Conservation (phyloP, 1,140 invertebrate species). For the Apis florea region DNA sequence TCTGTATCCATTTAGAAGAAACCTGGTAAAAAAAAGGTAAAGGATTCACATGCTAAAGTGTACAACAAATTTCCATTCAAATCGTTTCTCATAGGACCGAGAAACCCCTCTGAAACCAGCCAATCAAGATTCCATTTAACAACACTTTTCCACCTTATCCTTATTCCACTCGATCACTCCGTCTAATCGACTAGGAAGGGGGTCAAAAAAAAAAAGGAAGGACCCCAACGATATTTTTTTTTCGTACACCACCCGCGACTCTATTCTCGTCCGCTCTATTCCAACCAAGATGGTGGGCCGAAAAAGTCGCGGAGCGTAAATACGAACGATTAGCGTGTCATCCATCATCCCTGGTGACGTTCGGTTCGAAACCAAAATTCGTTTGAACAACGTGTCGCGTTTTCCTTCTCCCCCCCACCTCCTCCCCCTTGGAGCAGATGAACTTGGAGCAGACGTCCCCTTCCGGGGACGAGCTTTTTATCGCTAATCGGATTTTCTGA, state of each 20-base stretch:
- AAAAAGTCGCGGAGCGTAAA: slow-evolving; percentile 66
- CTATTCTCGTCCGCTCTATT: slow-evolving; percentile 31
- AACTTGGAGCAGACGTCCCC: slow-evolving; percentile 18
- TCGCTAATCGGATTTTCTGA: slow-evolving; percentile 60
- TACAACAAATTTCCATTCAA: too few relatives aligned
- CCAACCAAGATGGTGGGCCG: slow-evolving; percentile 23
- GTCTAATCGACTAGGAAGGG: neutral
- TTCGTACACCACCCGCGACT: neutral
- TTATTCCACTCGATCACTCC: neutral
- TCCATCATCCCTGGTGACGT: slow-evolving; percentile 70
- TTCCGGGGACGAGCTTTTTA: slow-evolving; percentile 61
- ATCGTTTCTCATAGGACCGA: too few relatives aligned
- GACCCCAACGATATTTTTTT: slow-evolving; percentile 10
- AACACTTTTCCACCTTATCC: neutral
- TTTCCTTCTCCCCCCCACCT: neutral
- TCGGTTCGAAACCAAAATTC: slow-evolving; percentile 61
- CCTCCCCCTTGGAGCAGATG: neutral
- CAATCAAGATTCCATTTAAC: neutral
- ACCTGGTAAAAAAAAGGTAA: too few relatives aligned
- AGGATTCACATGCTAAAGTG: too few relatives aligned
- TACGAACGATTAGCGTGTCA: slow-evolving; percentile 74
- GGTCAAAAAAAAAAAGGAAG: neutral
- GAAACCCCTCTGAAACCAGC: neutral
- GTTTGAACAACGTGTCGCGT: slow-evolving; percentile 52
- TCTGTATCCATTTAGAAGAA: neutral